phyloP scores from a whole-genome alignment of 2,113 vertebrate species.

The Clarias gariepinus region DNA sequence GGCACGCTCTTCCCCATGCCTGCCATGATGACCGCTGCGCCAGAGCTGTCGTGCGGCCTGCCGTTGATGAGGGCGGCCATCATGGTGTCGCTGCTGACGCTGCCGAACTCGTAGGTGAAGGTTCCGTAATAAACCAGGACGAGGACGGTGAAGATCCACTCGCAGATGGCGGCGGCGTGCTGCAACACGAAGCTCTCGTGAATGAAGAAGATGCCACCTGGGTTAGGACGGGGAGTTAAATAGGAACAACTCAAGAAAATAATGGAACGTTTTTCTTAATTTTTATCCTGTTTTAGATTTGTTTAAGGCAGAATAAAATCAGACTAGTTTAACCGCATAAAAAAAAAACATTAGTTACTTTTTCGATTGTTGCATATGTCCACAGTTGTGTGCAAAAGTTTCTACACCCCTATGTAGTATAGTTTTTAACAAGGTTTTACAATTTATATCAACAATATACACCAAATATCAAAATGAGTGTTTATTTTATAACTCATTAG shows the following conservation, averaged over 20 bases:
- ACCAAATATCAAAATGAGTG: no score
- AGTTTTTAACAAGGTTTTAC: not conserved
- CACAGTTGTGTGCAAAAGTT: not conserved
- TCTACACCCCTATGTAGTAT: not conserved
- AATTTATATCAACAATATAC: not conserved
- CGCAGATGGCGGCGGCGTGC: constrained; percentile 86
- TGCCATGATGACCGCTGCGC: constrained; percentile 69
- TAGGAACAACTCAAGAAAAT: not conserved
- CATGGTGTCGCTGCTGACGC: constrained; percentile 82
- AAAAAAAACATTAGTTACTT: not conserved
- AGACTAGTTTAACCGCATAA: not conserved
- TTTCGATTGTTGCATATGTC: not conserved
- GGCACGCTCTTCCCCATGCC: constrained; percentile 61
- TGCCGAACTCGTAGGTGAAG: constrained; percentile 89
- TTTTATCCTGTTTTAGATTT: not conserved
- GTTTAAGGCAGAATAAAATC: not conserved
- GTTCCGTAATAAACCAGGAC: constrained; percentile 89
- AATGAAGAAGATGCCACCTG: constrained; percentile 84
- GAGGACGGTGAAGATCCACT: constrained; percentile 89
- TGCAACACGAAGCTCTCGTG: constrained; percentile 85
- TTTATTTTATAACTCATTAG: no score
- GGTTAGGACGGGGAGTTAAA: constrained; percentile 69
- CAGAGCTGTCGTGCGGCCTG: constrained; percentile 55
- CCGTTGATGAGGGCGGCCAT: constrained; percentile 79
- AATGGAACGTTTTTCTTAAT: not conserved